Conservation (phyloP, 2,888 invertebrate genomes). For the Abrostola tripartita region DNA sequence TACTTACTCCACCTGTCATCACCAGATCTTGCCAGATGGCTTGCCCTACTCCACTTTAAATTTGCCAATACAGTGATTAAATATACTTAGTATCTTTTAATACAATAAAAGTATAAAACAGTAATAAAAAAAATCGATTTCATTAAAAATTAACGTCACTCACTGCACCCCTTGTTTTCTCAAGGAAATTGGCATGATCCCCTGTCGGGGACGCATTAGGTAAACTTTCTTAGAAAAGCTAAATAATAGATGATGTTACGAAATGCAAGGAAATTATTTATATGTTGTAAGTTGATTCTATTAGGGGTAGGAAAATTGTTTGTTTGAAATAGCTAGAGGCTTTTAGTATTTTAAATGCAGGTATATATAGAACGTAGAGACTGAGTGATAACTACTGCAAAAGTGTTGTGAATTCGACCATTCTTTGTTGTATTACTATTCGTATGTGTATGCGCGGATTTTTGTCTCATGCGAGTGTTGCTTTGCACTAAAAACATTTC, state of each 20-base stretch:
- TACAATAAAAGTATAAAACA: constrained; percentile 6
- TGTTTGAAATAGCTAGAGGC: neutral
- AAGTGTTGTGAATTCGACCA: too few species aligned
- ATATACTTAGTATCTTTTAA: too few species aligned
- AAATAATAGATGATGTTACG: constrained; percentile 38
- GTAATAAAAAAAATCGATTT: constrained; percentile 48
- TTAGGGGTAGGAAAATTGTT: neutral
- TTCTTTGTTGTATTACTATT: too few species aligned
- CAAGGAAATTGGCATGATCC: constrained; percentile 78
- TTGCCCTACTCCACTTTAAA: too few species aligned
- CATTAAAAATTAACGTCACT: constrained; percentile 72
- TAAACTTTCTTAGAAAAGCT: constrained; percentile 65
- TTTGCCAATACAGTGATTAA: too few species aligned
- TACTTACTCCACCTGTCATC: too few species aligned
- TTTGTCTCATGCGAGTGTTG: too few species aligned
- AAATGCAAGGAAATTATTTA: constrained; percentile 45
- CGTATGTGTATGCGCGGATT: too few species aligned
- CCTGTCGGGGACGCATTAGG: constrained; percentile 66
- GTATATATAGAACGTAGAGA: neutral
- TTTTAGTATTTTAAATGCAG: neutral
- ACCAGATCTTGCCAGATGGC: too few species aligned
- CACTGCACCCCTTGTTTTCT: constrained; percentile 81
- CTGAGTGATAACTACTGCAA: neutral
- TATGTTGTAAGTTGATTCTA: constrained; percentile 29
- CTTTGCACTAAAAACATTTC: too few species aligned